phyloP scores from a whole-genome alignment of 2,113 vertebrate species.

The Myiopsitta monachus region DNA sequence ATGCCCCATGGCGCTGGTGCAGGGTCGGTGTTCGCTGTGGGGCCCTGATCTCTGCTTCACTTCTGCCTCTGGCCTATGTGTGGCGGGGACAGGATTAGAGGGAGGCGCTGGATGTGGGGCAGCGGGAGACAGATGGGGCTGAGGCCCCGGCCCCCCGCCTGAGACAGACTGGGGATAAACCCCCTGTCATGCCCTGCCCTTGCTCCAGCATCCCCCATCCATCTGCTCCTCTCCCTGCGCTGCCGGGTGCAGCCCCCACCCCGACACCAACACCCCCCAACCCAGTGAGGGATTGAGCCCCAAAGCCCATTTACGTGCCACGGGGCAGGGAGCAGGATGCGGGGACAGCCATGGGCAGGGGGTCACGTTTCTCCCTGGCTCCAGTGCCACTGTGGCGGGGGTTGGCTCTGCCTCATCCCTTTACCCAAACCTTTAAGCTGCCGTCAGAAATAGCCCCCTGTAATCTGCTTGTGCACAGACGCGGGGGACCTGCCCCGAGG shows the following conservation, averaged over 20 bases:
- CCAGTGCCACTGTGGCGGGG: fast-evolving
- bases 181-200: fast-evolving
- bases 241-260: neutral
- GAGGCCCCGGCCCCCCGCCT: neutral
- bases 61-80: neutral
- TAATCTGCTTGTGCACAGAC: slow-evolving; percentile 39
- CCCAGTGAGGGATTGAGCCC: neutral
- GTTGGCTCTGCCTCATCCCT: neutral
- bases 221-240: neutral
- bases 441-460: slow-evolving; percentile 45
- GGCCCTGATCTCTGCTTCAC: neutral
- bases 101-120: neutral
- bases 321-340: neutral
- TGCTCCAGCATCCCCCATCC: neutral
- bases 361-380: neutral
- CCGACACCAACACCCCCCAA: neutral
- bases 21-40: neutral
- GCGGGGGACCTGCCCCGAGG: neutral
- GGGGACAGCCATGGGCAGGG: neutral
- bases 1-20: fast-evolving
- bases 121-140: neutral
- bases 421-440: slow-evolving; percentile 41
- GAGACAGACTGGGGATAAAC: neutral
- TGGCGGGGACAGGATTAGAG: neutral
- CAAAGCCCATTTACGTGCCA: fast-evolving